phyloP scores from a whole-genome alignment of 2,888 invertebrate genomes.

The Julus scandinavius region DNA sequence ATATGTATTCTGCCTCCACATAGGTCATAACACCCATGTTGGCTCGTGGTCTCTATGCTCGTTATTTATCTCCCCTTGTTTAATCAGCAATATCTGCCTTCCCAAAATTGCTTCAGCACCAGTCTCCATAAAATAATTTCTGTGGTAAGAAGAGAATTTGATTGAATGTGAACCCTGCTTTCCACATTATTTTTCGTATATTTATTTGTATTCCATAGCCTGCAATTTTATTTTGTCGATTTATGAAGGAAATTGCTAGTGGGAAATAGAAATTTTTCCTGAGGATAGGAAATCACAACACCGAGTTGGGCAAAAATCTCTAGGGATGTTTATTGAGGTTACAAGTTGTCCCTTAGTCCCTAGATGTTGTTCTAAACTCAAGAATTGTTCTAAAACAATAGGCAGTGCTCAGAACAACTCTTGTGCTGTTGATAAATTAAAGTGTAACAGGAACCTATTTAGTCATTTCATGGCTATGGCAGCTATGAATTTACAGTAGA shows the following conservation, averaged over 20 bases:
- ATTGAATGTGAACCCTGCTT: neutral
- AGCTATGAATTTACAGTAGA: too few species aligned
- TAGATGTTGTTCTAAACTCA: neutral
- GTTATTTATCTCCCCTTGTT: slow-evolving; percentile 31
- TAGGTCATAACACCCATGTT: neutral
- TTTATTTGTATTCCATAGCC: neutral
- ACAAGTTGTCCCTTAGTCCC: too few species aligned
- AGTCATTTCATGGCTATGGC: too few species aligned
- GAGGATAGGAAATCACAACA: neutral
- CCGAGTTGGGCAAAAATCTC: neutral
- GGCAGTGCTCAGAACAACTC: too few species aligned
- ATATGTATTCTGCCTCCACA: neutral
- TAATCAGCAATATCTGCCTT: slow-evolving; percentile 27
- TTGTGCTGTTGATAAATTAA: too few species aligned
- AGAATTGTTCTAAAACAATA: too few species aligned
- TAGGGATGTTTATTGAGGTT: too few species aligned
- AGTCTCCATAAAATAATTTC: slow-evolving; percentile 18
- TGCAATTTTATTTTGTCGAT: neutral
- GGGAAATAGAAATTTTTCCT: neutral
- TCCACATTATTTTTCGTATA: slow-evolving; percentile 16
- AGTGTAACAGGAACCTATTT: too few species aligned
- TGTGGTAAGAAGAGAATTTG: slow-evolving; percentile 14
- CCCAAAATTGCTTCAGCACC: slow-evolving; percentile 24
- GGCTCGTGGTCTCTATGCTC: neutral
- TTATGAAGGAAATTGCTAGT: neutral